Conservation (phyloP, 2,113 vertebrate genomes). For the Gnathonemus echidnorhynchus region DNA sequence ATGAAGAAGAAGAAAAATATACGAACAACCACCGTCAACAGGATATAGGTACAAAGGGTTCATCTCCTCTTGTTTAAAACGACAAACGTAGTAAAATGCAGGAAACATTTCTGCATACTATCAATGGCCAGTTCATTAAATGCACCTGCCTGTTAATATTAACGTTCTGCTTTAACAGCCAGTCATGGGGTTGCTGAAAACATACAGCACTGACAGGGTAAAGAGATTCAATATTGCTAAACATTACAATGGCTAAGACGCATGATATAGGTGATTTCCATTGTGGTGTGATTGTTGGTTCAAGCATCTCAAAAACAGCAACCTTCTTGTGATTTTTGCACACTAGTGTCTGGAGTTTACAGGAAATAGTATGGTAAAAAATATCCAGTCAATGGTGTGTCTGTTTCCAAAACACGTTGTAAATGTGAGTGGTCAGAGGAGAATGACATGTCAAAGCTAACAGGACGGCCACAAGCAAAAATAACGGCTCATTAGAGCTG, state of each 20-base stretch:
- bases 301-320: background rate
- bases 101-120: background rate
- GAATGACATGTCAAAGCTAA: background rate
- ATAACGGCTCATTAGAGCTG: background rate
- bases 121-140: background rate
- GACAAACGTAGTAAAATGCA: background rate
- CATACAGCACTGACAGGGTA: background rate
- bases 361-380: background rate
- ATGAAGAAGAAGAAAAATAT: background rate
- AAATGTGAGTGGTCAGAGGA: background rate
- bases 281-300: background rate
- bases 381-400: background rate
- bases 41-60: background rate
- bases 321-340: background rate
- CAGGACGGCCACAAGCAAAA: background rate
- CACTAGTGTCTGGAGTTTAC: background rate
- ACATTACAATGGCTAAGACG: background rate
- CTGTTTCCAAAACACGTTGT: background rate
- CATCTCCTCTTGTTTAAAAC: background rate
- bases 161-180: background rate
- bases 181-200: background rate
- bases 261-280: background rate
- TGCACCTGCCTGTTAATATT: background rate
- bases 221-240: background rate
- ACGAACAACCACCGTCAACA: background rate